A percentile compares a stretch with the other conserved stretches of the same genome.
Evolutionary conservation across 2,888 invertebrate genomes (phyloP).

Genomic region (Lycia hirtaria): DNA sequence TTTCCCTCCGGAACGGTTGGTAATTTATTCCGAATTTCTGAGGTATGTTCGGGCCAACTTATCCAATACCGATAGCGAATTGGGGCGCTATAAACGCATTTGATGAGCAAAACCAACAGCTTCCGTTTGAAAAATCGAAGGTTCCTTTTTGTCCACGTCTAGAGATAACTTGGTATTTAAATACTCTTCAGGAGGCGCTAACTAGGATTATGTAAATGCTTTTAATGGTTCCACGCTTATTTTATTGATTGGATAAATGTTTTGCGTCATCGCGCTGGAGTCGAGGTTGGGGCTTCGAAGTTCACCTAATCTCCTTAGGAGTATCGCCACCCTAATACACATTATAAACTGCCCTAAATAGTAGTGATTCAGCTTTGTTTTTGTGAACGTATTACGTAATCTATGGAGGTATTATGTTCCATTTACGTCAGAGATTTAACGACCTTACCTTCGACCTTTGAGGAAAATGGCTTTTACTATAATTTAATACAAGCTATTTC

Average conservation of each 20-base stretch:
- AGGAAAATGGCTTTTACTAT: not conserved
- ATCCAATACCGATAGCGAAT: not conserved
- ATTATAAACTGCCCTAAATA: slow-evolving; percentile 11
- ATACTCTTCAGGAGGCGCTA: slow-evolving; percentile 10
- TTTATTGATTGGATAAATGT: slow-evolving; percentile 45
- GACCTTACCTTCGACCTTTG: not conserved
- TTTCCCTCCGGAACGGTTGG: slow-evolving; percentile 37
- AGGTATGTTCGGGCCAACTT: slow-evolving; percentile 27
- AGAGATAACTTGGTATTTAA: not conserved
- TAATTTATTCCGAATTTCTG: slow-evolving; percentile 39
- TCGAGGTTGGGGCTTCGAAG: slow-evolving; percentile 7
- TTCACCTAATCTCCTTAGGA: slow-evolving; percentile 16
- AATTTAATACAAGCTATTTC: too few relatives aligned
- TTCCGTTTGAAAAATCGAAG: not conserved
- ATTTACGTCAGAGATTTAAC: not conserved
- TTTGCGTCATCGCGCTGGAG: slow-evolving; percentile 39
- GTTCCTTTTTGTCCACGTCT: not conserved
- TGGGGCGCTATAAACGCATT: not conserved
- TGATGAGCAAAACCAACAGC: not conserved
- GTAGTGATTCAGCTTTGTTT: slow-evolving; percentile 2
- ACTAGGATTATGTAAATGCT: slow-evolving; percentile 46
- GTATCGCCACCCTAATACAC: slow-evolving; percentile 5
- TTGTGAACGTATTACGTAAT: not conserved
- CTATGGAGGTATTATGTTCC: not conserved
- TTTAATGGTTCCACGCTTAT: slow-evolving; percentile 43